Evolutionary conservation across 2,113 vertebrate species (phyloP).

Genomic region (Daubentonia madagascariensis): DNA sequence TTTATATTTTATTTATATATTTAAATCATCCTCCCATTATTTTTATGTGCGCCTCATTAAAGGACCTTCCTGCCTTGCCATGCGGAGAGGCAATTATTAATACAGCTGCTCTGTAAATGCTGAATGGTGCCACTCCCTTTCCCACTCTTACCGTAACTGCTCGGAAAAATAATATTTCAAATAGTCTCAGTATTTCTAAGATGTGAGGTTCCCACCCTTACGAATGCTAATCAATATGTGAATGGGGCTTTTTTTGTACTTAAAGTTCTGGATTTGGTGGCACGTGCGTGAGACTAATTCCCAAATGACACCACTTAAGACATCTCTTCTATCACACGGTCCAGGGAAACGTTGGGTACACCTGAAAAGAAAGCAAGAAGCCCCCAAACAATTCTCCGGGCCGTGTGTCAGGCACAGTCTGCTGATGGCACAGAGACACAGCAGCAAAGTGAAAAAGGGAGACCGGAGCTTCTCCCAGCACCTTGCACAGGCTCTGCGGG

Average conservation of each 20-base stretch:
- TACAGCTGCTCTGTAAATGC: not conserved
- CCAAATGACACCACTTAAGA: not conserved
- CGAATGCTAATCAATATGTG: not conserved
- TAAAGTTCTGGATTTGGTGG: not conserved
- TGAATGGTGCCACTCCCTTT: not conserved
- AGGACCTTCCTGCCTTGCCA: not conserved
- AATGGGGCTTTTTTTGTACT: not conserved
- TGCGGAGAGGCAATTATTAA: not conserved
- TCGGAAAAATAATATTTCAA: not conserved
- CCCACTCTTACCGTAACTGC: not conserved
- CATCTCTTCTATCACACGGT: not conserved
- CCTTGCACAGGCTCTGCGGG: not conserved
- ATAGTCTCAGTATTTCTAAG: not conserved
- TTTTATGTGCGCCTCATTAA: not conserved
- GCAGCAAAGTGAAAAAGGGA: not conserved
- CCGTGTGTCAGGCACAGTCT: not conserved
- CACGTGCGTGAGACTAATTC: rapidly evolving
- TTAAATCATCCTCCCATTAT: not conserved
- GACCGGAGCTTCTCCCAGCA: not conserved
- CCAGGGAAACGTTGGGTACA: not conserved
- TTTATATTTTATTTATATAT: not conserved
- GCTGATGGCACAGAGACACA: not conserved
- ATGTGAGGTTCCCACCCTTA: not conserved
- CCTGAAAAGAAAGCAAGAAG: not conserved
- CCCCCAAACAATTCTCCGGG: not conserved